A percentile compares a stretch with the other conserved stretches of the same genome.
These are phyloP conservation scores for Corythornis madagascariensis DNA, from an alignment of 2,113 vertebrate genomes.

Conservation along the genomic window DNA sequence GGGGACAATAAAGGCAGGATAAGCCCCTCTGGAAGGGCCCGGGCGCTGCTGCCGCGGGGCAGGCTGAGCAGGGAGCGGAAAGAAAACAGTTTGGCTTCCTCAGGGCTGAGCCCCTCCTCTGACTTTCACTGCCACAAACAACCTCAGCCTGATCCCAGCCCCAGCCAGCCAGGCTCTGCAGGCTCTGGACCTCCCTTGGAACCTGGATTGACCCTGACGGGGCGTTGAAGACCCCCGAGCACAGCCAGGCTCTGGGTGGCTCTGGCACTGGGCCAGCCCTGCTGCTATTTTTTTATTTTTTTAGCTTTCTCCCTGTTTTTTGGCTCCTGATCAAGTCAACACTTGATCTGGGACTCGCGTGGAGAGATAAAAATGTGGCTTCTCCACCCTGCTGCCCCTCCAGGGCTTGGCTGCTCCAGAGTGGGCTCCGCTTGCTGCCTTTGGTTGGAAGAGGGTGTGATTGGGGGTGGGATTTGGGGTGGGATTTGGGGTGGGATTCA, in stretches of 20 bases:
- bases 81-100: background rate
- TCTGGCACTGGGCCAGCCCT: no score
- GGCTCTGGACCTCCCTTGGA: background rate
- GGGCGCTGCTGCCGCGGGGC: background rate
- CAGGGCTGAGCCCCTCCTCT: background rate
- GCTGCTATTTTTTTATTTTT: background rate
- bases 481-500: no score
- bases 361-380: background rate
- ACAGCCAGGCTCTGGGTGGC: background rate
- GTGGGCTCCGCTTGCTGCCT: background rate
- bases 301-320: background rate
- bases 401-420: background rate
- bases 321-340: background rate
- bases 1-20: background rate
- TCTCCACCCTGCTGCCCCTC: background rate
- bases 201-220: background rate
- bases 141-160: background rate
- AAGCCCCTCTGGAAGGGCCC: background rate
- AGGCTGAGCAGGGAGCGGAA: background rate
- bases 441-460: background rate
- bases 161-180: no score
- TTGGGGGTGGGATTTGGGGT: no score
- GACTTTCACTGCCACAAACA: constrained; percentile 33
- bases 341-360: background rate
- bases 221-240: background rate